A percentile compares a stretch with the other conserved stretches of the same genome.
phyloP scores from a whole-genome alignment of 2,113 vertebrate species.

The Ursus arctos region DNA sequence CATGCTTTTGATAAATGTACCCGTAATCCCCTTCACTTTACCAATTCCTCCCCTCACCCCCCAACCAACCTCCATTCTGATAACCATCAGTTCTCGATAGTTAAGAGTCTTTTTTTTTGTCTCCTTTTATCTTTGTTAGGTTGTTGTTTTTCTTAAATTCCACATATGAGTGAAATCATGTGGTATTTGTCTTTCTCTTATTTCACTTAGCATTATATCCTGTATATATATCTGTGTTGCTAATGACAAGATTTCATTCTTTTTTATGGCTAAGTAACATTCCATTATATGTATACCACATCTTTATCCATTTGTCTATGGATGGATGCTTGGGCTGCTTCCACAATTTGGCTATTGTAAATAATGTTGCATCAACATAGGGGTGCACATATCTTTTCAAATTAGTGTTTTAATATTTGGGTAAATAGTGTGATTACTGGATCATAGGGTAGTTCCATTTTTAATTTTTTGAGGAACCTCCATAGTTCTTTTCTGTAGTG shows the following conservation, averaged over 20 bases:
- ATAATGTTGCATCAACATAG: not conserved
- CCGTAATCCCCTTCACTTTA: not conserved
- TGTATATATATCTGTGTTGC: not conserved
- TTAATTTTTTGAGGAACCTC: not conserved
- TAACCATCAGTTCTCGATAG: not conserved
- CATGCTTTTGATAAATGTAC: not conserved
- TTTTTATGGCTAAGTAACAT: not conserved
- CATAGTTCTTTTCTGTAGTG: not conserved
- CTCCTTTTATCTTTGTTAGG: not conserved
- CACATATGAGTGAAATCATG: not conserved
- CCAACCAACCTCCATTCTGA: not conserved
- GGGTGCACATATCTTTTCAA: not conserved
- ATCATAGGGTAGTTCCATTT: not conserved
- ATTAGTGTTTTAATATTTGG: not conserved
- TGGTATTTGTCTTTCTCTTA: not conserved
- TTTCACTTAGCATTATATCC: not conserved
- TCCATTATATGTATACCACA: not conserved
- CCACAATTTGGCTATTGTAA: not conserved
- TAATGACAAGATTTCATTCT: not conserved
- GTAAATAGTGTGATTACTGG: not conserved
- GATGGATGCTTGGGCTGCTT: not conserved
- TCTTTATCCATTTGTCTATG: not conserved
- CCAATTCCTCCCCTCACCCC: not conserved
- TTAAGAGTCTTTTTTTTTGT: not conserved
- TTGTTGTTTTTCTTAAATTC: not conserved